These are phyloP conservation scores for Melinaea menophilus DNA, from an alignment of 2,888 invertebrate species.

Conservation along the genomic window DNA sequence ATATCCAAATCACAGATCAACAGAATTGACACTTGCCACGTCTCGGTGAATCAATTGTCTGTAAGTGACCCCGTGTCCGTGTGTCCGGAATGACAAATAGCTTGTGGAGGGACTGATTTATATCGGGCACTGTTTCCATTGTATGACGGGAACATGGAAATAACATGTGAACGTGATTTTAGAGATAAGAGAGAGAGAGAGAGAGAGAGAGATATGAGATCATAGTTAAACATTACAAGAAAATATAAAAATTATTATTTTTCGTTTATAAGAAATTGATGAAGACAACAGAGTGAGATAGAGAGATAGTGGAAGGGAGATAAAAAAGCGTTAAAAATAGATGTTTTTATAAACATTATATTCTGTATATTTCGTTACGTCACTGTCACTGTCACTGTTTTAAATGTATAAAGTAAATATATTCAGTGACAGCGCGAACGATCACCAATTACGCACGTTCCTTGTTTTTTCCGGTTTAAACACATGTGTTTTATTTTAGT, in stretches of 20 bases:
- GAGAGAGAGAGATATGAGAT: too few species aligned
- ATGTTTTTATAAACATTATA: too few species aligned
- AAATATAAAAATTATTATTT: too few species aligned
- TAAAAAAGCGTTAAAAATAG: too few species aligned
- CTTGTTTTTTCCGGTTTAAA: constrained; percentile 44
- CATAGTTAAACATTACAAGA: too few species aligned
- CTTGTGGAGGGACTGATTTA: constrained; percentile 29
- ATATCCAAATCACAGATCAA: constrained; percentile 25
- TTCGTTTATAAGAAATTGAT: too few species aligned
- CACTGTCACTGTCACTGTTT: too few species aligned
- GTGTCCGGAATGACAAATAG: constrained; percentile 45
- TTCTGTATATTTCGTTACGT: too few species aligned
- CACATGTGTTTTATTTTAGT: constrained; percentile 11
- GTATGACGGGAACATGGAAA: not conserved
- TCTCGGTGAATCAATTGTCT: constrained; percentile 73
- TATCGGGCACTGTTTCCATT: constrained; percentile 24
- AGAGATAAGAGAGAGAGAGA: constrained; percentile 32
- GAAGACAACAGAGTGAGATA: too few species aligned
- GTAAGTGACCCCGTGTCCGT: constrained; percentile 47
- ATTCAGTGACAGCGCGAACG: constrained; percentile 16
- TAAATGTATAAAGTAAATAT: too few species aligned
- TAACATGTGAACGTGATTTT: not conserved
- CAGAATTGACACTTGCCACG: constrained; percentile 49
- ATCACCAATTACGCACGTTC: constrained; percentile 21
- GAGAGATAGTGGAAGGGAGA: too few species aligned